Evolutionary conservation across 1,140 invertebrate genomes (phyloP).

Genomic region (Oedothorax gibbosus): DNA sequence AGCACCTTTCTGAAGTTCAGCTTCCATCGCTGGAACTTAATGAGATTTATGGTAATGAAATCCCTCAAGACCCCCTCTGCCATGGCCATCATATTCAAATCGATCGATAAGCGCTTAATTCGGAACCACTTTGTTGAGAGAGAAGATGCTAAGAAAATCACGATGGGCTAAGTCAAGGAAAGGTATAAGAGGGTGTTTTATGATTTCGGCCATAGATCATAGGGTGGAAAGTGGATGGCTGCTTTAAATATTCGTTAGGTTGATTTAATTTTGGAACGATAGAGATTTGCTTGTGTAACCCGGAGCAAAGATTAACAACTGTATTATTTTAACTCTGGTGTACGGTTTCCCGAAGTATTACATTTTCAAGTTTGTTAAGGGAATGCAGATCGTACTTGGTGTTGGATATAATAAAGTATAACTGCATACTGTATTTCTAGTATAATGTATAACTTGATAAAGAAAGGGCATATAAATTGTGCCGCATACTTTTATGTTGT

Average conservation of each 20-base stretch:
- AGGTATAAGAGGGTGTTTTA: constrained; percentile 32
- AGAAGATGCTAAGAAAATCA: constrained; percentile 46
- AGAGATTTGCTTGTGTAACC: not conserved
- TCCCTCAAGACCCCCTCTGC: constrained; percentile 42
- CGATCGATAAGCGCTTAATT: constrained; percentile 57
- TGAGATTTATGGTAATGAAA: constrained; percentile 60
- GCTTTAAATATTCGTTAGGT: constrained; percentile 31
- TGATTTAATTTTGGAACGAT: constrained; percentile 25
- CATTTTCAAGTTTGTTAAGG: too few species aligned
- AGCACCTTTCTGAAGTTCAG: constrained; percentile 38
- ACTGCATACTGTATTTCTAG: too few species aligned
- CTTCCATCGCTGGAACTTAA: constrained; percentile 56
- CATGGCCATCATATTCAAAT: constrained; percentile 55
- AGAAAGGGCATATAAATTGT: too few species aligned
- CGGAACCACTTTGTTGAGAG: constrained; percentile 49
- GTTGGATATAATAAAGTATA: too few species aligned
- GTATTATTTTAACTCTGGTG: too few species aligned
- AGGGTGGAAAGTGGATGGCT: constrained; percentile 34
- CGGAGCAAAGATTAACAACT: too few species aligned
- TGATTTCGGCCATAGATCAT: constrained; percentile 48
- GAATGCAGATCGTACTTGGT: too few species aligned
- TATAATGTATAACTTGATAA: too few species aligned
- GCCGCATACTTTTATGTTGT: too few species aligned
- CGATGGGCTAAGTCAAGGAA: constrained; percentile 29
- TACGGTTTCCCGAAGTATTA: too few species aligned